Conservation (phyloP, 2,797 vertebrate genomes). For the Falco novaeseelandiae region DNA sequence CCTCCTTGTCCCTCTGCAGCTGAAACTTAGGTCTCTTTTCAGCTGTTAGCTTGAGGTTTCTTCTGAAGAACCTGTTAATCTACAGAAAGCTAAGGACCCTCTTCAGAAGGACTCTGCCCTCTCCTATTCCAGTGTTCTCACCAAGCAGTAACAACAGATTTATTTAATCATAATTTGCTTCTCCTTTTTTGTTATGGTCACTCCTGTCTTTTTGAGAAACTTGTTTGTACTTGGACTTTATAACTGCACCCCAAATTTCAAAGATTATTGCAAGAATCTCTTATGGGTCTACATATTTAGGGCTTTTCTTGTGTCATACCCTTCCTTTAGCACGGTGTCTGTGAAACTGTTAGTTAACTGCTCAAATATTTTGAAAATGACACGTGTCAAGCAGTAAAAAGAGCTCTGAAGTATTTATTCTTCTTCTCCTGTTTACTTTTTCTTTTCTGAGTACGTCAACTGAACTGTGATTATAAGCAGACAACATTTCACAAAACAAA, state of each 20-base stretch:
- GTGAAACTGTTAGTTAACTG: background rate
- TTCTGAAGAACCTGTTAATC: background rate
- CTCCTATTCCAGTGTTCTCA: background rate
- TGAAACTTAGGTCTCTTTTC: background rate
- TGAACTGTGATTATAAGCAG: background rate
- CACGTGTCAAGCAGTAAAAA: background rate
- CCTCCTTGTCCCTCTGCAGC: background rate
- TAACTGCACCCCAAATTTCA: background rate
- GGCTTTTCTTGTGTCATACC: background rate
- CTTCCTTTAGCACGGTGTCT: background rate
- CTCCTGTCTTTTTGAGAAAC: background rate
- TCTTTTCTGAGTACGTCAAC: background rate
- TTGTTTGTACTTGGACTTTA: background rate
- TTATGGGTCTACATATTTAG: background rate
- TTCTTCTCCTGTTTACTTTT: background rate
- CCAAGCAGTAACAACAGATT: background rate
- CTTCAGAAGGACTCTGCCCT: background rate
- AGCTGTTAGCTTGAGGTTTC: background rate
- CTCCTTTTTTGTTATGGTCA: background rate
- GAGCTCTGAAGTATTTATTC: background rate
- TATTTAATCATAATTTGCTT: background rate
- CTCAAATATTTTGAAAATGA: background rate
- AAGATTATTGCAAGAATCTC: background rate
- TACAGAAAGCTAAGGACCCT: background rate
- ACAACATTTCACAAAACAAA: background rate